Base-by-base conservation (phyloP, 2,113 vertebrate genomes). In the Oostethus manadensis region DNA sequence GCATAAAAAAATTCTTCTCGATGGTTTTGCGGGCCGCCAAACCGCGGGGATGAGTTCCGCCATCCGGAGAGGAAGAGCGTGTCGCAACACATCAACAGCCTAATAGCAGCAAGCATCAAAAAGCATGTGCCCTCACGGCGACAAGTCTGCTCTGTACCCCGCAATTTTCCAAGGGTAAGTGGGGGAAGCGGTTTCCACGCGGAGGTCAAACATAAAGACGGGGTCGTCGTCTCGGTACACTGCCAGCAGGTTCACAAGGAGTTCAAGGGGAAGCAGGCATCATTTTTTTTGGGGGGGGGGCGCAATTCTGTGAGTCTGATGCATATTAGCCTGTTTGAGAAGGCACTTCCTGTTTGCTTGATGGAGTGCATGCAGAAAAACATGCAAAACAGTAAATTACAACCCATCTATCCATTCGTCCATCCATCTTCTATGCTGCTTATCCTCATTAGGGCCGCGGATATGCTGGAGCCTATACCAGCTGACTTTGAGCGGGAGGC, bases 31-130 rank as follows among this genome's bases (percentile, higher is more conserved):
- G 16, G 43, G 15, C 0, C 15, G 15, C 5, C 43, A 44, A 44
- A 44, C 43, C 10, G 43, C 6, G 14, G 14, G 43, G 43, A 44
- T 44, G 43, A 44, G 43, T 44, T 33, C 73, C 66, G 78, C 56
- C n/a, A 0, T 33, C 29, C 26, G 22, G 6, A 62, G 53, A 71
- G 22, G 48, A 66, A 69, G 56, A 76, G 68, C 76, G 6, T 79
- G 83, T 79, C 83, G 73, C 75, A 75, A 79, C 78, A 81, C 60
- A 76, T 82, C 75, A 29, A 72, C 46, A 58, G 3, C 47, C n/a
- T n/a, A n/a, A n/a, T n/a, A n/a, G n/a, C n/a, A n/a, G n/a, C n/a
- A n/a, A n/a, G n/a, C n/a, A n/a, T 35, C 64, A 82, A 79, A 84
- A 77, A 53, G 79, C 68, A 8, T 6, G 29, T 8, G 29, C 1